Base-by-base conservation (phyloP, 2,797 vertebrate species). In the Allenopithecus nigroviridis region DNA sequence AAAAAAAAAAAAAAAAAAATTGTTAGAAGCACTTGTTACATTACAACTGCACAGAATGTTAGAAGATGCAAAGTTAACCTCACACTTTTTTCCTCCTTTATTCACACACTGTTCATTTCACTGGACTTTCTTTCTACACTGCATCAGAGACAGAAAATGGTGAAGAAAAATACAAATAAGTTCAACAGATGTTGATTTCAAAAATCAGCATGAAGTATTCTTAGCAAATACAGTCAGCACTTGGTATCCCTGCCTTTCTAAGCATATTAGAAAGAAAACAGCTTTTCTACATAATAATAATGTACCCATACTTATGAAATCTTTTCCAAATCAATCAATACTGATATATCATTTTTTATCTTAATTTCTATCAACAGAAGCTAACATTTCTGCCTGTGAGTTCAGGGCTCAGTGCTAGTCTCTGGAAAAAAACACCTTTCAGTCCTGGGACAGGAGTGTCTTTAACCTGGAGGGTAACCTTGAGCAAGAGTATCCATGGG, bases 271-370 rank as follows among this genome's bases (percentile, higher is more conserved):
- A 96, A 96, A 92, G 4, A n/a, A 89, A 96, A 95, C 11, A 4
- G 80, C 28, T 97, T 95, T 96, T 96, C 88, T 70, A 81, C 26
- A 83, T 41, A 83, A 84, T 24, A 96, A 78, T 83, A 96, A 97
- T 41, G 41, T 76, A 79, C 86, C 86, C 21, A 59, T 43, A 64
- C 9, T 89, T 55, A 57, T 19, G 81, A 85, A 97, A 48, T 36
- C 16, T 75, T 95, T 92, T 78, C 22, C n/a, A 94, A 89, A 93
- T 89, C 87, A 91, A 94, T 80, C 87, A 83, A 87, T 89, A 84
- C 26, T 80, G 79, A 96, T 53, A 26, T 76, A 61, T 43, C 33
- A 50, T 80, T 70, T 64, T 94, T 90, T 68, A 91, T 64, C 84
- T 91, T 76, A 36, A 36, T 24, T 80, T 90, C 68, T 86, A 28